A percentile compares a stretch with the other conserved stretches of the same genome.
Conservation (phyloP, 2,888 invertebrate genomes). For the Polia nebulosa region DNA sequence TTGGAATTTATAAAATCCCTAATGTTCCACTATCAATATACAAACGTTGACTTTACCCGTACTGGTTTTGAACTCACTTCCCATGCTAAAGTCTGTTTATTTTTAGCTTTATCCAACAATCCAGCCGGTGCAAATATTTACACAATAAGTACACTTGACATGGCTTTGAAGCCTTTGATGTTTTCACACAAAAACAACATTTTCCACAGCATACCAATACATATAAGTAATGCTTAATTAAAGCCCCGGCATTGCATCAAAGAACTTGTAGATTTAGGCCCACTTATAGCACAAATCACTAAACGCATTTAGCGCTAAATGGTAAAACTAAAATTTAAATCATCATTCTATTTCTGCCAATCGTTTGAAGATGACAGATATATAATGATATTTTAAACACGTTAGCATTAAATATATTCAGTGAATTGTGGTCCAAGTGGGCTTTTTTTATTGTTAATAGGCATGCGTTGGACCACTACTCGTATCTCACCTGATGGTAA, state of each 20-base stretch:
- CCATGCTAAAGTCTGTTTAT: too few relatives aligned
- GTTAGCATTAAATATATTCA: background rate
- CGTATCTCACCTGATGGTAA: too few relatives aligned
- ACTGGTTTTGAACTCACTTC: background rate
- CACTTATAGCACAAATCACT: too few relatives aligned
- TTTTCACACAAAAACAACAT: background rate
- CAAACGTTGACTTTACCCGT: too few relatives aligned
- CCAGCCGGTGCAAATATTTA: background rate
- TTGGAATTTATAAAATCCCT: conserved; percentile 1
- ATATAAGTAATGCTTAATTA: background rate
- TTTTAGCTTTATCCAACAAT: background rate
- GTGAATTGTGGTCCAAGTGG: too few relatives aligned
- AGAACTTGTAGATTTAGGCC: too few relatives aligned
- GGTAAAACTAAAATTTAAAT: too few relatives aligned
- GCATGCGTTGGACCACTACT: too few relatives aligned
- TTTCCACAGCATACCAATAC: background rate
- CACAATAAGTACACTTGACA: background rate
- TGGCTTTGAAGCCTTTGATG: too few relatives aligned
- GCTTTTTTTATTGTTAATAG: too few relatives aligned
- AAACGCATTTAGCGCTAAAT: too few relatives aligned
- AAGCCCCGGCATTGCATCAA: background rate
- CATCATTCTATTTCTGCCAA: too few relatives aligned
- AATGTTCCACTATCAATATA: background rate
- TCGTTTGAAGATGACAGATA: background rate
- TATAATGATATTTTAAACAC: background rate